phyloP scores from a whole-genome alignment of 2,113 vertebrate genomes.

The Pachyramphus minor region DNA sequence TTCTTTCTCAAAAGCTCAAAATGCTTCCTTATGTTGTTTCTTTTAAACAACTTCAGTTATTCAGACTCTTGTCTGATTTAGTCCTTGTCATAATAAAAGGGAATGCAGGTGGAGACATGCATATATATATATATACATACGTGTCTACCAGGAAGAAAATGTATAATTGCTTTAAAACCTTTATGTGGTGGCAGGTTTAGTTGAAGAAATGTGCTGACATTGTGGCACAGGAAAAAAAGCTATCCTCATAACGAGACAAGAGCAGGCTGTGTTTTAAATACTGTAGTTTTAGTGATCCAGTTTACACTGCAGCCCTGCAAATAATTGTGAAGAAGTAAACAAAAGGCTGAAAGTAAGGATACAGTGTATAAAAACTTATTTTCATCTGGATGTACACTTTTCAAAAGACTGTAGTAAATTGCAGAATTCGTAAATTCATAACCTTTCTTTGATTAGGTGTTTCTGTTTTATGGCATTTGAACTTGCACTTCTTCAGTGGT shows the following conservation, averaged over 20 bases:
- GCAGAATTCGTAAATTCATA: not conserved
- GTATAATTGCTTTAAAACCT: not conserved
- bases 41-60: not conserved
- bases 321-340: not conserved
- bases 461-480: not conserved
- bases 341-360: not conserved
- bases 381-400: not conserved
- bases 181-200: not conserved
- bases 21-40: not conserved
- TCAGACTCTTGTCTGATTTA: not conserved
- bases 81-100: not conserved
- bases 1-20: not conserved
- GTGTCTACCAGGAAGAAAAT: not conserved
- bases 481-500: not conserved
- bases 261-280: not conserved
- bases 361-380: not conserved
- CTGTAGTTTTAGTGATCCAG: not conserved
- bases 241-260: not conserved
- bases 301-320: not conserved
- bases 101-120: not conserved
- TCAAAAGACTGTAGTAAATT: not conserved
- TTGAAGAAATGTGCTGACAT: not conserved
- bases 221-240: not conserved
- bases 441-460: not conserved
- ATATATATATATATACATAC: no score